Base-by-base conservation (phyloP, 2,888 invertebrate genomes). In the Drosophila limbata region DNA sequence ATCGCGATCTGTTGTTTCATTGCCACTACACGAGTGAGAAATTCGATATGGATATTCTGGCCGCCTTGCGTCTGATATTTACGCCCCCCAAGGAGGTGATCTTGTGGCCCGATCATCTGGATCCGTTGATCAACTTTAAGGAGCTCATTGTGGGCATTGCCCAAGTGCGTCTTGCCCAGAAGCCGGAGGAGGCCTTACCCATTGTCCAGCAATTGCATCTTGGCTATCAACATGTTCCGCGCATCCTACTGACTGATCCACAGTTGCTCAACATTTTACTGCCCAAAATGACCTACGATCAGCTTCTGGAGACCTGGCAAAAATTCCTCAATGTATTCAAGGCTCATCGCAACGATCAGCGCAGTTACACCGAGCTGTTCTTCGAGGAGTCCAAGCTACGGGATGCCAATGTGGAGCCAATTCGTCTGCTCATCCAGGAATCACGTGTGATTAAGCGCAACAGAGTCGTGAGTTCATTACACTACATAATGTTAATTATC, bases 181-280 rank as follows among this genome's bases (percentile, higher is more conserved):
- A 77, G 19, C 61, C 70, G 17, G 55, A 40, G 3, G 77, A 69
- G 40, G 91, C 84, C 5, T 11, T 82, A 50, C 74, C 79, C n/a
- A 81, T 91, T 19, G 73, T 91, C 1, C 63, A 72, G 15, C 73
- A 76, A 15, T 13, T 71, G 1, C 39, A 69, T 11, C 55, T 92
- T 6, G 56, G 67, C 21, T 85, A 77, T 35, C 80, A 88, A n/a
- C 87, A 91, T 52, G 84, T 92, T 50, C 92, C 92, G n/a, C 63
- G 70, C 0, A 69, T 78, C 59, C 51, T 91, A 25, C 37, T 87
- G 9, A 60, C 59, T 1, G 64, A 83, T 21, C 11, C 70, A 0
- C 44, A 69, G 0, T 72, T 92, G 33, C 77, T 89, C 35, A 79
- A 84, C 9, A 56, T 75, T 15, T 31, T 92, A 13, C 15, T 91